A percentile compares a stretch with the other conserved stretches of the same genome.
Evolutionary conservation across 1,140 invertebrate species (phyloP).

Genomic region (Neotoxoptera formosana): DNA sequence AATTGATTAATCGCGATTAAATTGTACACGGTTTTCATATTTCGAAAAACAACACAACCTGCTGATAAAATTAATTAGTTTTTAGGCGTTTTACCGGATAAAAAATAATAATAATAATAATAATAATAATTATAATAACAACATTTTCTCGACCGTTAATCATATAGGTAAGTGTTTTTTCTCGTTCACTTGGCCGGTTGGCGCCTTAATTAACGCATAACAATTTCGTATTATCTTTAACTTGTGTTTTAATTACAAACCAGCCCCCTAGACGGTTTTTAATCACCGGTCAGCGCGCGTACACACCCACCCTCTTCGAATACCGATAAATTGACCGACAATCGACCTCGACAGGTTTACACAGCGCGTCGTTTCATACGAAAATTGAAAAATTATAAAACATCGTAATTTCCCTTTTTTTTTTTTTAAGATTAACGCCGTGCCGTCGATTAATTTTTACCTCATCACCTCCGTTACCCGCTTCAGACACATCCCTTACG

Average conservation of each 20-base stretch:
- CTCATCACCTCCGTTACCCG: neutral
- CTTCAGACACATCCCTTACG: neutral
- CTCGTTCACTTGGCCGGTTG: conserved; percentile 15
- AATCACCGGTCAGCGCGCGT: conserved; percentile 44
- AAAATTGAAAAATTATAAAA: conserved; percentile 45
- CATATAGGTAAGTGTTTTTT: conserved; percentile 14
- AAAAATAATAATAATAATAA: neutral
- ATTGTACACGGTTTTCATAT: neutral
- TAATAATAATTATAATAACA: conserved; percentile 14
- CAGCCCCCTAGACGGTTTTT: conserved; percentile 37
- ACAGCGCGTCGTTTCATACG: neutral
- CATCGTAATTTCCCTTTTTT: conserved; percentile 8
- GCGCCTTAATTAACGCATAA: conserved; percentile 41
- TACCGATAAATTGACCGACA: conserved; percentile 36
- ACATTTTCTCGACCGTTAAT: conserved; percentile 44
- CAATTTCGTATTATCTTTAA: conserved; percentile 35
- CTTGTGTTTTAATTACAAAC: conserved; percentile 53
- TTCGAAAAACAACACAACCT: neutral
- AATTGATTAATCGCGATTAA: conserved; percentile 22
- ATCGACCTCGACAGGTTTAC: conserved; percentile 5
- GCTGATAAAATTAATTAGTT: conserved; percentile 37
- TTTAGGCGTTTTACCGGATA: neutral
- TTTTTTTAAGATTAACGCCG: neutral
- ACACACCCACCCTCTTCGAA: neutral
- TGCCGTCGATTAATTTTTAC: neutral